A percentile compares a stretch with the other conserved stretches of the same genome.
These are phyloP conservation scores for Auanema sp. DNA, from an alignment of 2,888 invertebrate species.

Conservation along the genomic window DNA sequence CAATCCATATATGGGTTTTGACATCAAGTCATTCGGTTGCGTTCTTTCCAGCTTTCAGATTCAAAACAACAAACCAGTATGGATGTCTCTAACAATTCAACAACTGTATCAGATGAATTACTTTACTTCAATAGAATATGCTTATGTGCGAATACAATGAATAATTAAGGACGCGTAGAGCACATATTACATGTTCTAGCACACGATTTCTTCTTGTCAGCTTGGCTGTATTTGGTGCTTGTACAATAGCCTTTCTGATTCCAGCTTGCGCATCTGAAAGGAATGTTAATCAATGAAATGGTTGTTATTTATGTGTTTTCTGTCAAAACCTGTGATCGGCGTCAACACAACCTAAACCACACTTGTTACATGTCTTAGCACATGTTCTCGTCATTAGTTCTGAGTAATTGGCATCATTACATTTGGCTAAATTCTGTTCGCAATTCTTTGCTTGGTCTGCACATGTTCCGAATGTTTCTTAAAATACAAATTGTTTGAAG, in stretches of 20 bases:
- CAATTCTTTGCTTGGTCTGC: conserved; percentile 29
- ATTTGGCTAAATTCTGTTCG: conserved; percentile 10
- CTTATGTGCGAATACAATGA: no score
- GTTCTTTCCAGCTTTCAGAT: no score
- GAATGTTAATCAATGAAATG: background rate
- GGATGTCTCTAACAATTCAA: no score
- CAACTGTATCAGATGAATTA: no score
- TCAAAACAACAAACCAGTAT: no score
- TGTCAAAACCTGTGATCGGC: background rate
- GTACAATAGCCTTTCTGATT: conserved; percentile 8
- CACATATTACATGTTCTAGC: conserved; percentile 9
- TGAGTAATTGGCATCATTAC: conserved; percentile 23
- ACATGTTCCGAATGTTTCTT: conserved; percentile 16
- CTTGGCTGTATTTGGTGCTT: background rate
- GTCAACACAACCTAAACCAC: conserved; percentile 1
- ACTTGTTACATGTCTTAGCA: conserved; percentile 31
- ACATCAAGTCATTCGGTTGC: no score
- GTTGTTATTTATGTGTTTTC: no score
- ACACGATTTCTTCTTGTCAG: conserved; percentile 6
- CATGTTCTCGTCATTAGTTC: conserved; percentile 33
- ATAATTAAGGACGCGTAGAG: no score
- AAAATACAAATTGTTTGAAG: background rate
- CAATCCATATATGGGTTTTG: no score
- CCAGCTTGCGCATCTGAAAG: conserved; percentile 4
- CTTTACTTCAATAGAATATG: no score